Evolutionary conservation across 2,888 invertebrate species (phyloP).

Genomic region (Salpingus planirostris): DNA sequence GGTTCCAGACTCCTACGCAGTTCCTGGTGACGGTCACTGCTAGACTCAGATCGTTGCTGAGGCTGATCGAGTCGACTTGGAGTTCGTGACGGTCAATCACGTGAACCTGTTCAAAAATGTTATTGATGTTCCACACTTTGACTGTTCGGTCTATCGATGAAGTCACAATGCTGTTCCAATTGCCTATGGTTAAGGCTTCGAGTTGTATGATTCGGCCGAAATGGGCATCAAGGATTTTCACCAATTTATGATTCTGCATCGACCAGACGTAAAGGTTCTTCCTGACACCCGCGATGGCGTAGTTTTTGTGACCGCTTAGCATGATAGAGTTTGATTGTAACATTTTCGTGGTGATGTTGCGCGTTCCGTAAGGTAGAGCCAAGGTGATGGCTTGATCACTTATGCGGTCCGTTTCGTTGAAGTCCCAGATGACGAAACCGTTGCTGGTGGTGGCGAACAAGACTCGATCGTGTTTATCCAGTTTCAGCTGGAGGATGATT

Average conservation of each 20-base stretch:
- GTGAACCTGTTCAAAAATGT: conserved; percentile 95
- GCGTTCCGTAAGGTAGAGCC: conserved; percentile 72
- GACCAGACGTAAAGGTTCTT: conserved; percentile 95
- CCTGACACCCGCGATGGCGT: conserved; percentile 88
- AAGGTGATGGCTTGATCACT: conserved; percentile 55
- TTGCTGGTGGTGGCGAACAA: conserved; percentile 73
- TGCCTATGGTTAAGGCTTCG: conserved; percentile 75
- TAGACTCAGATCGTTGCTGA: conserved; percentile 68
- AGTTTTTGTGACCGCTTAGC: conserved; percentile 82
- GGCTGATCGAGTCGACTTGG: conserved; percentile 84
- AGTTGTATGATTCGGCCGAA: conserved; percentile 93
- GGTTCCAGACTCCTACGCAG: conserved; percentile 93
- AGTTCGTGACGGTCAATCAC: conserved; percentile 92
- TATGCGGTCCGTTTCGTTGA: conserved; percentile 46
- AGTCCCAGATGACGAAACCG: conserved; percentile 77
- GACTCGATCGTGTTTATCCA: conserved; percentile 73
- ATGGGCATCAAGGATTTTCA: conserved; percentile 92
- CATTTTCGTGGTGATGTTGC: conserved; percentile 89
- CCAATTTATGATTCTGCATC: conserved; percentile 66
- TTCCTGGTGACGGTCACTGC: conserved; percentile 91
- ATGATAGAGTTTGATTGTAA: conserved; percentile 85
- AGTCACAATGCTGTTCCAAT: conserved; percentile 91
- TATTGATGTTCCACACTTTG: conserved; percentile 99
- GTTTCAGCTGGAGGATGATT: conserved; percentile 69
- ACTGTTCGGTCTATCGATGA: conserved; percentile 96